These are phyloP conservation scores for Shargacucullia verbasci DNA, from an alignment of 2,888 invertebrate species.

Conservation along the genomic window DNA sequence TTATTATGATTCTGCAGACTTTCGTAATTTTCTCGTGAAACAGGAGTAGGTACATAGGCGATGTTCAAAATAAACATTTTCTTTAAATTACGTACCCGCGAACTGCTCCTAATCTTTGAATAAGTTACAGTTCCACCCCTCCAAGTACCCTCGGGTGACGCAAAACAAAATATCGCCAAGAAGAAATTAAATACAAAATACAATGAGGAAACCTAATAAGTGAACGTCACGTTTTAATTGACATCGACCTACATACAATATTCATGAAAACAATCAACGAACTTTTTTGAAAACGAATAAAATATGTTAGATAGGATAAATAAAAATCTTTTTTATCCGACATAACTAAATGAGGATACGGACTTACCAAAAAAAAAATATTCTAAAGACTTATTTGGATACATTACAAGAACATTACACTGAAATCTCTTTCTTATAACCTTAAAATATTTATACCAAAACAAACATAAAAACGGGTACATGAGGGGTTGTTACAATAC, in stretches of 20 bases:
- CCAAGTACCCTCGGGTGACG: slow-evolving; percentile 34
- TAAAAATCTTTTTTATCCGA: no score
- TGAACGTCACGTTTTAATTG: slow-evolving; percentile 9
- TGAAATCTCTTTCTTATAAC: slow-evolving; percentile 36
- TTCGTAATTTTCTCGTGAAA: slow-evolving; percentile 12
- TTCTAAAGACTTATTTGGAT: no score
- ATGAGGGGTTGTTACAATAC: slow-evolving; percentile 25
- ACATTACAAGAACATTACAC: background rate
- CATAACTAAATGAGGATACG: no score
- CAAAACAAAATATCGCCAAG: slow-evolving; percentile 41
- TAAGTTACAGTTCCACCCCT: slow-evolving; percentile 44
- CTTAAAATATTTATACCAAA: slow-evolving; percentile 41
- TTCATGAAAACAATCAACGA: background rate
- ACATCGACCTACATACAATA: slow-evolving; percentile 12
- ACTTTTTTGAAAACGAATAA: no score
- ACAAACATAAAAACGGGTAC: slow-evolving; percentile 39
- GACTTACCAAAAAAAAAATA: no score
- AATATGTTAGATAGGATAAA: no score
- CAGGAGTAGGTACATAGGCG: slow-evolving; percentile 5
- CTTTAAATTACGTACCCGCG: slow-evolving; percentile 13
- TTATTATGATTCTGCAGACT: background rate
- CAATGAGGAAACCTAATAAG: slow-evolving; percentile 7
- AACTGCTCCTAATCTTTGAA: slow-evolving; percentile 45
- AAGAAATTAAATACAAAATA: slow-evolving; percentile 32
- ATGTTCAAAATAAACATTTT: slow-evolving; percentile 23